Conservation (phyloP, 2,888 invertebrate genomes). For the Pediacus dermestoides region DNA sequence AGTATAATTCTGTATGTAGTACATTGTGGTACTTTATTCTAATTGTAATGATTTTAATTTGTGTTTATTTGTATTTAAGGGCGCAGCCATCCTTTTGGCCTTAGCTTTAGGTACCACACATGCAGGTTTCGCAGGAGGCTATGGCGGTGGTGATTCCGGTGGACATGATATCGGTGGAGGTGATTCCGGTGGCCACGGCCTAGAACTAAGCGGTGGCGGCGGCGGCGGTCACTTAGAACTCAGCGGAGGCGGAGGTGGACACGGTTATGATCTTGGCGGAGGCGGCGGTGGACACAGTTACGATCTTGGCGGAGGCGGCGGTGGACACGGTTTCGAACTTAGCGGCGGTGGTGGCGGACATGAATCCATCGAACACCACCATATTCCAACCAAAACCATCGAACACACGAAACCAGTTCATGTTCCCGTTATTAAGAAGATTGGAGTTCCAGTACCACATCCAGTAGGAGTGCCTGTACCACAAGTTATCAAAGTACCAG, state of each 20-base stretch:
- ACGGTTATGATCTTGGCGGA: slow-evolving; percentile 52
- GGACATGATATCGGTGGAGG: slow-evolving; percentile 24
- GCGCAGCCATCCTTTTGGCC: slow-evolving; percentile 33
- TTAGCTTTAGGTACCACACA: slow-evolving; percentile 32
- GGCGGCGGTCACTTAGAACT: slow-evolving; percentile 22
- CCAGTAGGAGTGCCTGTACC: slow-evolving; percentile 70
- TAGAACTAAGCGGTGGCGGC: slow-evolving; percentile 17
- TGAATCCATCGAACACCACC: slow-evolving; percentile 53
- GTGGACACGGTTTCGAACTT: slow-evolving; percentile 49
- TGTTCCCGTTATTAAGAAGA: slow-evolving; percentile 67
- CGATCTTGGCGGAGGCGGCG: slow-evolving; percentile 37
- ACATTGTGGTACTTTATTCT: neutral
- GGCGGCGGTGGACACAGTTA: slow-evolving; percentile 14
- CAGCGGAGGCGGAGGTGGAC: slow-evolving; percentile 34
- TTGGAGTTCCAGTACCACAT: slow-evolving; percentile 71
- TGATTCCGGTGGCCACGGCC: slow-evolving; percentile 21
- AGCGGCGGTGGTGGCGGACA: slow-evolving; percentile 49
- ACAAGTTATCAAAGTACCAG: slow-evolving; percentile 66
- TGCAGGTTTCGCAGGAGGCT: slow-evolving; percentile 39
- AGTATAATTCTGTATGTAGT: neutral
- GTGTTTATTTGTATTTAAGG: slow-evolving; percentile 25
- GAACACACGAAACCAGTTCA: slow-evolving; percentile 68
- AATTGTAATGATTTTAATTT: neutral
- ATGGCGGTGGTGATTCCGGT: slow-evolving; percentile 24
- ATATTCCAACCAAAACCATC: slow-evolving; percentile 57